phyloP scores from a whole-genome alignment of 2,797 vertebrate species.

The Semaprochilodus insignis region DNA sequence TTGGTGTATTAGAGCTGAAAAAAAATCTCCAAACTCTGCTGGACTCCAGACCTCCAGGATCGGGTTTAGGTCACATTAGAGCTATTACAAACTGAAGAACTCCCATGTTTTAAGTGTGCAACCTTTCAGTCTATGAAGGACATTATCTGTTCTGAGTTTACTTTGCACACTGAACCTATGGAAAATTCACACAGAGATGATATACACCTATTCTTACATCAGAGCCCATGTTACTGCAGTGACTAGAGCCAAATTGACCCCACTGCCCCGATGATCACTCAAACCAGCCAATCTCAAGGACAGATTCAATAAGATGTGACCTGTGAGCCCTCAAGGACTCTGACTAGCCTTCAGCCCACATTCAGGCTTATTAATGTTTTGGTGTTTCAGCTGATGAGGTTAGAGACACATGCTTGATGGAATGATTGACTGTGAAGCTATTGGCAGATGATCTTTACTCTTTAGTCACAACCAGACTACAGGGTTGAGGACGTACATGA shows the following conservation, averaged over 20 bases:
- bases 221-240: neutral
- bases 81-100: neutral
- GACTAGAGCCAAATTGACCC: slow-evolving; percentile 27
- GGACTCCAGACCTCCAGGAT: neutral
- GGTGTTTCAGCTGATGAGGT: slow-evolving; percentile 29
- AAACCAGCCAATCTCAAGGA: slow-evolving; percentile 37
- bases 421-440: neutral
- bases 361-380: slow-evolving; percentile 17
- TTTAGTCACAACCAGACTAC: neutral
- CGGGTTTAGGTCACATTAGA: neutral
- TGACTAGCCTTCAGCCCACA: slow-evolving; percentile 9
- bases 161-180: neutral
- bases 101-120: neutral
- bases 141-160: neutral
- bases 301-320: slow-evolving; percentile 38
- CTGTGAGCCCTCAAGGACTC: slow-evolving; percentile 32
- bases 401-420: slow-evolving; percentile 16
- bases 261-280: slow-evolving; percentile 30
- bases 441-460: neutral
- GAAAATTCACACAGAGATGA: slow-evolving; percentile 27
- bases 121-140: neutral
- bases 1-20: neutral
- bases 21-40: neutral
- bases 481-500: neutral
- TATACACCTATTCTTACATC: slow-evolving; percentile 24